phyloP scores from a whole-genome alignment of 37 sponge, comb jelly and placozoan species.

The Theonella swinhoei region DNA sequence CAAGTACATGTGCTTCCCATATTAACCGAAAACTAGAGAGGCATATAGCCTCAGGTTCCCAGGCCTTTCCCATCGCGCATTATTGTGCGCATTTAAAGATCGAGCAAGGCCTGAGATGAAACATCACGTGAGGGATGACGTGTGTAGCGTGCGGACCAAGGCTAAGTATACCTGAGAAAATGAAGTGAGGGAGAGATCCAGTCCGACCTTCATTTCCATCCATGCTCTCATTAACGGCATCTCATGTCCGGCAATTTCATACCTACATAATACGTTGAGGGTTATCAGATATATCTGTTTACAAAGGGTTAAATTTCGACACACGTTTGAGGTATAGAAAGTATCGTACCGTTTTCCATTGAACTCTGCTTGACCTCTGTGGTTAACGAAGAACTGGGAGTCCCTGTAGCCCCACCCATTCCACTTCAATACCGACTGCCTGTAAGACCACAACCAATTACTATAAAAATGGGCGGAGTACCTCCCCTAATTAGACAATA shows the following conservation, averaged over 20 bases:
- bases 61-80: too few species aligned
- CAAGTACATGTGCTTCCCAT: too few species aligned
- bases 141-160: background rate
- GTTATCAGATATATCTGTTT: too few species aligned
- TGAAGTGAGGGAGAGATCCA: constrained; percentile 55
- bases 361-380: constrained; percentile 55
- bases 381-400: constrained; percentile 79
- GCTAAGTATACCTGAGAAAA: constrained; percentile 84
- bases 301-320: background rate
- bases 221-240: constrained; percentile 60
- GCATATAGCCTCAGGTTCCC: too few species aligned
- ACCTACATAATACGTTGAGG: too few species aligned
- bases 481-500: too few species aligned
- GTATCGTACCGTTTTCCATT: constrained; percentile 60
- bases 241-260: constrained; percentile 60
- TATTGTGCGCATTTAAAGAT: too few species aligned
- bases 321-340: background rate
- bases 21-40: too few species aligned
- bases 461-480: background rate
- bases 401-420: constrained; percentile 98
- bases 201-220: constrained; percentile 56
- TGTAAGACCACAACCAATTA: constrained; percentile 14
- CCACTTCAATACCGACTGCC: constrained; percentile 90
- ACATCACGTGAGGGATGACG: too few species aligned
- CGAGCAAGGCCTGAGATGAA: too few species aligned